phyloP scores from a whole-genome alignment of 2,113 vertebrate species.

The Coptodon bakossiorum region DNA sequence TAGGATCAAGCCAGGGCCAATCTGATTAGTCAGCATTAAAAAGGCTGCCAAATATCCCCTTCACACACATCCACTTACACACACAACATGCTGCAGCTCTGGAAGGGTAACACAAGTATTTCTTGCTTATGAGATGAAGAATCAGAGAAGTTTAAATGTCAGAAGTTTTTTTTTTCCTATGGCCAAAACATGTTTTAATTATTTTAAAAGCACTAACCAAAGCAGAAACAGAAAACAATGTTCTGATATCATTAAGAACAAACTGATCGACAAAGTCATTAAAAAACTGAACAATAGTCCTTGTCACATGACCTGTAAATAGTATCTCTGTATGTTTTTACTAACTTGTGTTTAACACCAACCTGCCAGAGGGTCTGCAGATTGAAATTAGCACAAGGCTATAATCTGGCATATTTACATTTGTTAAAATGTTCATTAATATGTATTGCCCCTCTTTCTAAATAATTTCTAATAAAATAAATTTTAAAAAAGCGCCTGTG shows the following conservation, averaged over 20 bases:
- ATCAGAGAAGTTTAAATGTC: not conserved
- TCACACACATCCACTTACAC: conserved; percentile 22
- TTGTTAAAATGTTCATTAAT: not conserved
- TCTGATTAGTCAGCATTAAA: conserved; percentile 65
- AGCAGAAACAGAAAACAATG: not conserved
- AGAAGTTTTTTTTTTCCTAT: not conserved
- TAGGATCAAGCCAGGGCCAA: conserved; percentile 39
- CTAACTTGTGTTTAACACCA: not conserved
- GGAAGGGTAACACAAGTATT: not conserved
- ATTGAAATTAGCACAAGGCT: not conserved
- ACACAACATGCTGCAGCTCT: not conserved
- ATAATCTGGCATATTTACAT: not conserved
- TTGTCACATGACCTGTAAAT: not conserved
- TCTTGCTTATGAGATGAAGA: not conserved
- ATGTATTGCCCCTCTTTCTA: not conserved
- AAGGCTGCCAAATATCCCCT: conserved; percentile 43
- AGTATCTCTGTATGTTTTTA: not conserved
- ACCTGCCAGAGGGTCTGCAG: not conserved
- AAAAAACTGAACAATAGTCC: not conserved
- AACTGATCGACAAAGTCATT: not conserved
- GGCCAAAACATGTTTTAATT: not conserved
- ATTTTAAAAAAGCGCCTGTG: not conserved
- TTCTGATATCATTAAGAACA: not conserved
- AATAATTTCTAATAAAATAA: not conserved
- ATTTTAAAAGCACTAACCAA: not conserved